These are phyloP conservation scores for Pseudopipra pipra DNA, from an alignment of 2,113 vertebrate genomes.

Conservation along the genomic window DNA sequence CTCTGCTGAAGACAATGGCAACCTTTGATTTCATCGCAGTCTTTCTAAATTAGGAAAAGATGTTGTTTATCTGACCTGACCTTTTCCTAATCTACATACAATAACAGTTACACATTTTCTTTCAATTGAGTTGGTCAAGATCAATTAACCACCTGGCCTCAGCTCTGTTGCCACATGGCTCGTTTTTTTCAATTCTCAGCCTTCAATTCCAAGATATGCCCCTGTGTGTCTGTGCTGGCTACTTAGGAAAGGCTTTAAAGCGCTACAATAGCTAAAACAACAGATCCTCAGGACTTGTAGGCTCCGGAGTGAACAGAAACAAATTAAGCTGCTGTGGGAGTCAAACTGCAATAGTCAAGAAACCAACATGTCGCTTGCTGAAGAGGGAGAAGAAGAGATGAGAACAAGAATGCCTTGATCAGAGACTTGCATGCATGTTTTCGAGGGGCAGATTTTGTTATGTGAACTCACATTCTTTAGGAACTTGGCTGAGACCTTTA, in stretches of 20 bases:
- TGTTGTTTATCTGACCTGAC: constrained; percentile 7
- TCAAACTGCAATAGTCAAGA: not conserved
- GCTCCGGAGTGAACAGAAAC: not conserved
- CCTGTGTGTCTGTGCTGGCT: not conserved
- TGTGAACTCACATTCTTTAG: constrained; percentile 11
- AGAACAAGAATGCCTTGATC: not conserved
- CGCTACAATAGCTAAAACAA: not conserved
- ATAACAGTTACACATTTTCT: not conserved
- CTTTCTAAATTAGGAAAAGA: constrained; percentile 13
- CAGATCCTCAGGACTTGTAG: not conserved
- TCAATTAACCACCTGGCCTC: not conserved
- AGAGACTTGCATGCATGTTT: not conserved
- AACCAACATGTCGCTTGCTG: not conserved
- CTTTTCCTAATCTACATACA: not conserved
- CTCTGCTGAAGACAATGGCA: not conserved
- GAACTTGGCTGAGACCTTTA: constrained; percentile 18
- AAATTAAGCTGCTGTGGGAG: not conserved
- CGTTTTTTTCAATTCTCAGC: not conserved
- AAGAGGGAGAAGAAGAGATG: not conserved
- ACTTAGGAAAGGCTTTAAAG: not conserved
- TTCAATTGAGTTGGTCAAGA: not conserved
- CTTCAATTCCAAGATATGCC: not conserved
- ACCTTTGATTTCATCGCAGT: not conserved
- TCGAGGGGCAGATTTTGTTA: not conserved
- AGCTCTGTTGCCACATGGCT: not conserved